Conservation (phyloP, 2,113 vertebrate species). For the Coturnix japonica region DNA sequence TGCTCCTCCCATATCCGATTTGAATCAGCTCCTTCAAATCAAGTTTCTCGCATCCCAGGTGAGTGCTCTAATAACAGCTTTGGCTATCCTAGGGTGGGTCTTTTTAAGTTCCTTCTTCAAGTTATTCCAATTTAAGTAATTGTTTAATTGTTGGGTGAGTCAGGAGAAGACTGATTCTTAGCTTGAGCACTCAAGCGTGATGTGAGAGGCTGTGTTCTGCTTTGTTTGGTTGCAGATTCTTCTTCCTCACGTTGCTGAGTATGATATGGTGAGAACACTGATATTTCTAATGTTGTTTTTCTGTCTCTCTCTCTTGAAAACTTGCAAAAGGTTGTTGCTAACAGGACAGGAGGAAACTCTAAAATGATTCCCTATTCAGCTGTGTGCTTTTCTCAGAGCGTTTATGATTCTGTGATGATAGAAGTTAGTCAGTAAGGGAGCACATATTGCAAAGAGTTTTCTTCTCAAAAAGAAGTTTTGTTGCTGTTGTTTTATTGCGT, state of each 20-base stretch:
- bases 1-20: slow-evolving; percentile 15
- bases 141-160: slow-evolving; percentile 3
- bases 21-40: slow-evolving; percentile 56
- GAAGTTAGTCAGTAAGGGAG: not conserved
- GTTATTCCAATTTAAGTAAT: slow-evolving; percentile 30
- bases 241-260: accelerated
- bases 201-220: not conserved
- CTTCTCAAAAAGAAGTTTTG: not conserved
- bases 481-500: not conserved
- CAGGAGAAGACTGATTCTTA: not conserved
- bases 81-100: not conserved
- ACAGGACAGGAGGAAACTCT: not conserved
- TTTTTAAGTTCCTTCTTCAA: slow-evolving; percentile 30
- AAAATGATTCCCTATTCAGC: not conserved
- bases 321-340: not conserved
- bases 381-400: not conserved
- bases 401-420: not conserved
- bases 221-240: not conserved
- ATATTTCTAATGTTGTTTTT: not conserved
- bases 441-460: not conserved
- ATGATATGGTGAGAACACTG: not conserved
- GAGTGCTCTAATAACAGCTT: slow-evolving; percentile 2
- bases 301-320: not conserved
- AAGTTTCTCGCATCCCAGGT: slow-evolving; percentile 52
- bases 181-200: not conserved